A percentile compares a stretch with the other conserved stretches of the same genome.
These are phyloP conservation scores for Batillaria attramentaria DNA, from an alignment of 1,140 invertebrate genomes.

Conservation along the genomic window DNA sequence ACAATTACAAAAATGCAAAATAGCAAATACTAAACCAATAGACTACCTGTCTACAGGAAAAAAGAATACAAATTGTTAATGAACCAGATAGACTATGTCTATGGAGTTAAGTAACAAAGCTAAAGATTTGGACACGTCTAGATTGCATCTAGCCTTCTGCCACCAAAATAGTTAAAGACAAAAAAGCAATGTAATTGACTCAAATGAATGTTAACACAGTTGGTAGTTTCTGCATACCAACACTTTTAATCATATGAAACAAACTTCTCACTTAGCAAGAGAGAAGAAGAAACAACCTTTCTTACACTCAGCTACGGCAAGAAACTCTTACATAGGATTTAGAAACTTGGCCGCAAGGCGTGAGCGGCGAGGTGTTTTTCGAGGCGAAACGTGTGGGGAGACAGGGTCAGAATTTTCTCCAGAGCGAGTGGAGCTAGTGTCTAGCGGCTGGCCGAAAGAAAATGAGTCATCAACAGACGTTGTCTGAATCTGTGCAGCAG, in stretches of 20 bases:
- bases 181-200: neutral
- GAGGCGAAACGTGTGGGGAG: constrained; percentile 4
- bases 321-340: neutral
- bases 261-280: neutral
- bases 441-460: constrained; percentile 49
- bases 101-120: no score
- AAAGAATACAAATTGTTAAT: no score
- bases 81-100: no score
- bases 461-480: constrained; percentile 40
- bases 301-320: no score
- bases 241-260: neutral
- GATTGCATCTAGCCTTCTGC: no score
- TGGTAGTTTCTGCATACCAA: no score
- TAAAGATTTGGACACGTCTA: no score
- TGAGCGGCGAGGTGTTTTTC: constrained; percentile 18
- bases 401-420: constrained; percentile 33
- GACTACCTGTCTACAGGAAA: no score
- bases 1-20: no score
- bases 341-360: constrained; percentile 27
- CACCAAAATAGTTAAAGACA: neutral
- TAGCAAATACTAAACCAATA: no score
- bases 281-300: neutral
- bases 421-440: constrained; percentile 55
- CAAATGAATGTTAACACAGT: neutral
- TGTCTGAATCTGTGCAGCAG: neutral